phyloP scores from a whole-genome alignment of 2,797 vertebrate species.

The Prunella strophiata region DNA sequence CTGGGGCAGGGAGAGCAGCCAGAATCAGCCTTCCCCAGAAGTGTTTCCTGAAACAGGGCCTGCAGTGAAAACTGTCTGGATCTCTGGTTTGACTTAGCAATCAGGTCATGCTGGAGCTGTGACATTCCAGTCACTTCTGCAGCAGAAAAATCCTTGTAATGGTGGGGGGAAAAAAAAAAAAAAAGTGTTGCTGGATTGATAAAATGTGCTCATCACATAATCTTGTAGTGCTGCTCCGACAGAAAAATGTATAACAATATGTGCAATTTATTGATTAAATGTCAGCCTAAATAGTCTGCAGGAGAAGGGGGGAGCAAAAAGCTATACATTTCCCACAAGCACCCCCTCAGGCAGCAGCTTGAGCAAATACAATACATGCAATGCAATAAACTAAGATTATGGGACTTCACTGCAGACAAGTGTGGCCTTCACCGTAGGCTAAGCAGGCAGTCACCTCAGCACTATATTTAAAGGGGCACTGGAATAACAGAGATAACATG shows the following conservation, averaged over 20 bases:
- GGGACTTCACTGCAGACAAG: conserved; percentile 52
- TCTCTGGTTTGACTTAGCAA: conserved; percentile 36
- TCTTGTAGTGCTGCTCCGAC: conserved; percentile 15
- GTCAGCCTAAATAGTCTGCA: conserved; percentile 64
- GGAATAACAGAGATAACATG: conserved; percentile 35
- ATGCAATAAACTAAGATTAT: conserved; percentile 72
- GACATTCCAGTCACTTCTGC: conserved; percentile 46
- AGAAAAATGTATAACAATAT: conserved; percentile 70
- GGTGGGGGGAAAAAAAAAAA: neutral
- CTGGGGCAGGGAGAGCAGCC: neutral
- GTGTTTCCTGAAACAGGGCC: neutral
- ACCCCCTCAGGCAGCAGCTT: conserved; percentile 69
- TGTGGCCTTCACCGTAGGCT: conserved; percentile 66
- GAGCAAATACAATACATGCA: conserved; percentile 66
- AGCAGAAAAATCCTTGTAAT: conserved; percentile 5
- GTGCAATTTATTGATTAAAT: conserved; percentile 73
- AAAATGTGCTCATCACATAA: conserved; percentile 65
- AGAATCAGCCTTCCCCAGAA: neutral
- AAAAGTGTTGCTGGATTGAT: conserved; percentile 17
- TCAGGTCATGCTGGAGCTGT: neutral
- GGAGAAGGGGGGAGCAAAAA: conserved; percentile 37
- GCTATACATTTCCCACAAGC: conserved; percentile 71
- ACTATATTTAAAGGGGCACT: conserved; percentile 60
- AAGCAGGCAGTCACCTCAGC: conserved; percentile 66
- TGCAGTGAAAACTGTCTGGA: neutral